Base-by-base conservation (phyloP, 2,113 vertebrate species). In the Psephotus haematonotus region DNA sequence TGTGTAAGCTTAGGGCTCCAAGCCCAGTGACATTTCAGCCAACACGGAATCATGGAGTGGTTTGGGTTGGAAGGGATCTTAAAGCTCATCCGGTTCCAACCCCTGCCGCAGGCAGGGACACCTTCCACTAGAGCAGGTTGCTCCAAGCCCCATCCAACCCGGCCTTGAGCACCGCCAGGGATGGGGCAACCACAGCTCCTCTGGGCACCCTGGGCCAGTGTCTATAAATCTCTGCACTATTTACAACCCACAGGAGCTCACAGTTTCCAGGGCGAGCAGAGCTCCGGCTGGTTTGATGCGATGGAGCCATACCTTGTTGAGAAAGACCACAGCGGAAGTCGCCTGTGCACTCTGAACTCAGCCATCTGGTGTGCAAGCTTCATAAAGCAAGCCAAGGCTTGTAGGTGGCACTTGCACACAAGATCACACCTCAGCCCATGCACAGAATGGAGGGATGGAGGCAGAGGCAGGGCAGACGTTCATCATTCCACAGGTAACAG, bases 371-470 rank as follows among this genome's bases (percentile, higher is more conserved):
- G 24, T 5, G 1, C 17, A 23, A 55, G 19, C 9, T 25, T 29
- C 52, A 47, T 18, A 69, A 90, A 63, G n/a, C 2, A 6, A 62
- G 33, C 29, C 28, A 46, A 20, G 24, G 17, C 23, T 18, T 1
- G 1, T 9, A n/a, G 28, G 39, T 39, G 23, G 16, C 41, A 68
- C 8, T 68, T 68, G n/a, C 62, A 76, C 47, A 35, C 4, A 5
- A 17, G 27, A 31, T 43, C 50, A 53, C 50, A 74, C 31, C 8
- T 80, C 57, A 86, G 39, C 59, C 41, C 5, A 4, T 12, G 71
- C 49, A 29, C 0, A 0, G 15, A 17, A 35, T 39, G 27, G 55
- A 77, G 37, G 57, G 9, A 31, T 0, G 0, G 49, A 59, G n/a
- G 46, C 1, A 35, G n/a, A 11, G 3, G 13, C 41, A 77, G 33